These are phyloP conservation scores for Otis tarda DNA, from an alignment of 2,113 vertebrate genomes.

Conservation along the genomic window DNA sequence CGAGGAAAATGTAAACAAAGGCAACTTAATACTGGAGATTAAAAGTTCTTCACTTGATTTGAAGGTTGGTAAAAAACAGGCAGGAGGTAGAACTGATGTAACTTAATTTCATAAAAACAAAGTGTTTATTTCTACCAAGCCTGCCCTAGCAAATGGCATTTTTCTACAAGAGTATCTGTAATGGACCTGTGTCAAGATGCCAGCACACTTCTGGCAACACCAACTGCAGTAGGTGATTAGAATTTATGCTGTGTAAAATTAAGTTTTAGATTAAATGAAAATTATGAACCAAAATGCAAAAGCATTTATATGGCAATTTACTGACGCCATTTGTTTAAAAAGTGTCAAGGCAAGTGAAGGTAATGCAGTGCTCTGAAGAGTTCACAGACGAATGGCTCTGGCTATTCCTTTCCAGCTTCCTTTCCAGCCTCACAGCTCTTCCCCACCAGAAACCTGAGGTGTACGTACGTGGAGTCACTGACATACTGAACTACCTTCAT, in stretches of 20 bases:
- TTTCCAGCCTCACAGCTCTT: neutral
- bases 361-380: fast-evolving
- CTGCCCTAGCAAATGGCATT: neutral
- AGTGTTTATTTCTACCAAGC: neutral
- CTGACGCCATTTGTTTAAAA: neutral
- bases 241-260: conserved; percentile 67
- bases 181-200: conserved; percentile 1
- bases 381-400: neutral
- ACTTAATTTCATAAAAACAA: neutral
- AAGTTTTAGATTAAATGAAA: conserved; percentile 47
- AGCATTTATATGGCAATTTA: neutral
- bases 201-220: conserved; percentile 9
- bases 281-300: conserved; percentile 18
- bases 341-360: neutral
- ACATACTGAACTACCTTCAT: neutral
- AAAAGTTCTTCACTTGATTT: neutral
- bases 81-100: neutral
- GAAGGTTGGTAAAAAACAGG: neutral
- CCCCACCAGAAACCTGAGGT: fast-evolving
- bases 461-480: neutral
- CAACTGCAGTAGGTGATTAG: conserved; percentile 11
- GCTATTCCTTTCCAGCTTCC: neutral
- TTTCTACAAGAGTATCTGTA: neutral
- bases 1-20: neutral
- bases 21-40: neutral